A percentile compares a stretch with the other conserved stretches of the same genome.
phyloP scores from a whole-genome alignment of 2,888 invertebrate genomes.

The Drosophila diplacantha region DNA sequence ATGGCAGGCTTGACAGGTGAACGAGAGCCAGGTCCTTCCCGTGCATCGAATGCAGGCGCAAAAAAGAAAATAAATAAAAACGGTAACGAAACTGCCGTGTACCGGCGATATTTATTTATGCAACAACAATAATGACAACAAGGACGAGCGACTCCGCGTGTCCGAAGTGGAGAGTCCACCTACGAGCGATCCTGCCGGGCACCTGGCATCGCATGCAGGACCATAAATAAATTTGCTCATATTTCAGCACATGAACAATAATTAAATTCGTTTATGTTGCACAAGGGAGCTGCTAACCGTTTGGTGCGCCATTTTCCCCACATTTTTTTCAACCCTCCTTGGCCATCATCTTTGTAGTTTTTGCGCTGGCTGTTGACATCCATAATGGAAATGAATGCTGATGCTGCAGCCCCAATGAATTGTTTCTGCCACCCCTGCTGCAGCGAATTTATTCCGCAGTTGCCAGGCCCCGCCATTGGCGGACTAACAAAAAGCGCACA shows the following conservation, averaged over 20 bases:
- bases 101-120: constrained; percentile 52
- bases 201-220: constrained; percentile 38
- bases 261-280: constrained; percentile 65
- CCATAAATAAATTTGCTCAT: constrained; percentile 68
- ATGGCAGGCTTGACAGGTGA: constrained; percentile 40
- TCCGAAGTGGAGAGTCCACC: constrained; percentile 12
- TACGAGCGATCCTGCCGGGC: constrained; percentile 15
- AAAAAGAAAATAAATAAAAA: constrained; percentile 38
- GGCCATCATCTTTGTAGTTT: constrained; percentile 33
- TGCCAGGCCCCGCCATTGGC: constrained; percentile 7
- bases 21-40: constrained; percentile 15
- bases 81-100: constrained; percentile 20
- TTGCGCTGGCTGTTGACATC: constrained; percentile 55
- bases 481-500: constrained; percentile 29
- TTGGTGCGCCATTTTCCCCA: constrained; percentile 3
- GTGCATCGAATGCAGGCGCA: constrained; percentile 37
- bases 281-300: constrained; percentile 55
- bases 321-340: constrained; percentile 7
- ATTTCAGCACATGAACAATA: constrained; percentile 70
- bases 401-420: constrained; percentile 57
- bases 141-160: constrained; percentile 11
- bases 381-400: constrained; percentile 67
- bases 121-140: constrained; percentile 49
- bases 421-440: constrained; percentile 38
- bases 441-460: constrained; percentile 47